Evolutionary conservation across 2,797 vertebrate genomes (phyloP), one percentile per base, ranked within the genome.

Genomic region (Rhynchotus rufescens): DNA sequence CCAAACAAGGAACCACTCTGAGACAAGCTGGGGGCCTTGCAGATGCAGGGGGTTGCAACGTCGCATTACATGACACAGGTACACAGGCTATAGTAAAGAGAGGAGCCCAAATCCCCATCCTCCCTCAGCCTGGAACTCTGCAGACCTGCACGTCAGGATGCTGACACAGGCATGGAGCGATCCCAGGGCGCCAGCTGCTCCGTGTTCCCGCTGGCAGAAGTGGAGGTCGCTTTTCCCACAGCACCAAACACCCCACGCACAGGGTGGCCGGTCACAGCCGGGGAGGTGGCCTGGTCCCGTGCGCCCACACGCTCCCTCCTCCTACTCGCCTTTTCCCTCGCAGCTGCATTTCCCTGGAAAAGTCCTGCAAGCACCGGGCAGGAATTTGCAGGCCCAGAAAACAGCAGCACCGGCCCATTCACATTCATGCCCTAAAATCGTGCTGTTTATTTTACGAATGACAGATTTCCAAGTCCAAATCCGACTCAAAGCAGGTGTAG

Each of bases 401-500:
- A 81, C 10, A 28, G 67, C 23, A 51, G 14, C 9, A 36, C 10
- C 65, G 56, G 25, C 15, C 47, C 4, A 3, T 38, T 56, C 0
- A 0, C 6, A 3, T 83, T 83, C 0, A 0, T 32, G 57, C 26
- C 86, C 87, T 49, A 40, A 89, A 92, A 19, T 7, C 13, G 34
- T 4, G 51, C 16, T 74, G 12, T 5, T 88, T 80, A 52, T 80
- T 86, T 90, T 79, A 88, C 34, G 65, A 92, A 36, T 34, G 76
- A 91, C 66, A 87, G 60, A 83, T 67, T 87, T 81, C 38, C 23
- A 2, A 4, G 9, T 65, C 51, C 64, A 91, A 92, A 87, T 80
- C 22, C 0, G 1, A 80, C 79, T 15, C 1, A 91, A 78, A 86
- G 84, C 94, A 95, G 95, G 95, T 95, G 93, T 81, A 94, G 85